phyloP scores from a whole-genome alignment of 2,797 vertebrate genomes.

The Sebastes matsubarae region DNA sequence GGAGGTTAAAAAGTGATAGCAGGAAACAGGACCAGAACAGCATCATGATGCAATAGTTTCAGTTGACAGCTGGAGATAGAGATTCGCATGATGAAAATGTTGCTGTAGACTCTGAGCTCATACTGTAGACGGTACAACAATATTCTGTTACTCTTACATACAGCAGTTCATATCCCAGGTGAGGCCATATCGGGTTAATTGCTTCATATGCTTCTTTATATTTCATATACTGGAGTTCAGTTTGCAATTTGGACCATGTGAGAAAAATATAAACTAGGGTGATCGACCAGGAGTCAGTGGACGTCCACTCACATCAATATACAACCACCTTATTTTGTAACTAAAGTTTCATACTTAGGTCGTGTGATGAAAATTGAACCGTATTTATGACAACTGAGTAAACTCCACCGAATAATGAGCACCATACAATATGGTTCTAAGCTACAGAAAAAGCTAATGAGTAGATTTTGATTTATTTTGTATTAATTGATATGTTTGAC shows the following conservation, averaged over 20 bases:
- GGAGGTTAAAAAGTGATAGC: background rate
- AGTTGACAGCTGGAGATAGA: constrained; percentile 21
- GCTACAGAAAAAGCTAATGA: background rate
- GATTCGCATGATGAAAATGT: constrained; percentile 49
- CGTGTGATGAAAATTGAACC: background rate
- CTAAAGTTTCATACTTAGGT: background rate
- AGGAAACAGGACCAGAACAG: constrained; percentile 25
- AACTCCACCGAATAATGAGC: background rate
- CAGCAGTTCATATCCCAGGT: background rate
- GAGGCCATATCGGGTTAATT: background rate
- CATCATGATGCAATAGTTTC: constrained; percentile 46
- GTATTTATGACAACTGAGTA: background rate
- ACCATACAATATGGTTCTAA: background rate
- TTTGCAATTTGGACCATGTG: background rate
- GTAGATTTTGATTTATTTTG: background rate
- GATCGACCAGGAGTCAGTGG: background rate
- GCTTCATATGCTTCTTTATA: background rate
- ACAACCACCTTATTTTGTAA: background rate
- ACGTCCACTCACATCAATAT: background rate
- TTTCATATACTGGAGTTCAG: background rate
- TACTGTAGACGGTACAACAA: background rate
- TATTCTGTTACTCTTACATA: background rate
- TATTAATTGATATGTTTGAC: background rate
- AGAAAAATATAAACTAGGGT: background rate
- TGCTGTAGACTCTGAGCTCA: constrained; percentile 6